Conservation (phyloP, 2,113 vertebrate species). For the Leucopsar rothschildi region DNA sequence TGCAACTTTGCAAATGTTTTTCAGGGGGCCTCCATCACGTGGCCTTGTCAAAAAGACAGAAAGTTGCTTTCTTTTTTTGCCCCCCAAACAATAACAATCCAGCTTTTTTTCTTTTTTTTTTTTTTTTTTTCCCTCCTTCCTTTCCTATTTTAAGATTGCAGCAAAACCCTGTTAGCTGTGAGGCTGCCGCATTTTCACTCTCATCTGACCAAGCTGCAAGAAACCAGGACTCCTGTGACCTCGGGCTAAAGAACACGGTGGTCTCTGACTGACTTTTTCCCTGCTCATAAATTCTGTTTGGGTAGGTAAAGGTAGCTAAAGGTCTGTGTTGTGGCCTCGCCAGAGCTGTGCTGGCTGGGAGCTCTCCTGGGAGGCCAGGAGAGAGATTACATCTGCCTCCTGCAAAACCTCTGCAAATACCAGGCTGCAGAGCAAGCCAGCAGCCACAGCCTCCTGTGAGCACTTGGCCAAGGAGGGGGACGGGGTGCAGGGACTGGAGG, state of each 20-base stretch:
- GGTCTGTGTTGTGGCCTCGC: background rate
- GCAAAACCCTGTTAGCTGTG: background rate
- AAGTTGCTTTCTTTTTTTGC: background rate
- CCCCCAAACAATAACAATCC: background rate
- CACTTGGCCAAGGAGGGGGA: background rate
- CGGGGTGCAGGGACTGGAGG: fast-evolving
- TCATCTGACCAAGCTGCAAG: background rate
- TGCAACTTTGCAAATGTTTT: background rate
- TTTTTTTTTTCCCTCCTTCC: background rate
- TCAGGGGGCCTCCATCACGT: background rate
- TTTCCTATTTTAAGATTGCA: background rate
- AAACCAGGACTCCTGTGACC: background rate
- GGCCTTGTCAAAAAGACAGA: background rate
- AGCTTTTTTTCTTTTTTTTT: background rate
- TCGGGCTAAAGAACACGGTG: background rate
- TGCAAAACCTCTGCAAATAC: constrained; percentile 30
- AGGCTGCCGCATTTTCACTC: background rate
- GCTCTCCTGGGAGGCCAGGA: constrained; percentile 3
- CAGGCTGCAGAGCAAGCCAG: background rate
- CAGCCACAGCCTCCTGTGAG: background rate
- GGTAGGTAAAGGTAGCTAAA: background rate
- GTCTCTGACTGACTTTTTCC: background rate
- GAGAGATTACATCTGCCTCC: background rate
- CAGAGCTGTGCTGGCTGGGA: background rate
- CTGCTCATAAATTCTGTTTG: constrained; percentile 32